A percentile compares a stretch with the other conserved stretches of the same genome.
Evolutionary conservation across 1,140 invertebrate genomes (phyloP).

Genomic region (Drosophila pseudoananassae): DNA sequence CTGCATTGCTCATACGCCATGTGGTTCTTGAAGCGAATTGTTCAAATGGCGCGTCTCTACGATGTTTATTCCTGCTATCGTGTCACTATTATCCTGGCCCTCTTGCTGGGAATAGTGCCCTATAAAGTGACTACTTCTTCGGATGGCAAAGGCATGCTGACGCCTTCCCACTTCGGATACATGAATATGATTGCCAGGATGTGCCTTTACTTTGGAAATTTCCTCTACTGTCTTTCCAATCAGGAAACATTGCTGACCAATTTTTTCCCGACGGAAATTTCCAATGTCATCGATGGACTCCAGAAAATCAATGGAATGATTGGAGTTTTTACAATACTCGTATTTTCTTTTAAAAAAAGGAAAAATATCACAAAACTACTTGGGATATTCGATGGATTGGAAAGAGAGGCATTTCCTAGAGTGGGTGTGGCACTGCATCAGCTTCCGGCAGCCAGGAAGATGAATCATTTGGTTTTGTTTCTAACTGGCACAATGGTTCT

Average conservation of each 20-base stretch:
- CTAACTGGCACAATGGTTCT: conserved; percentile 4
- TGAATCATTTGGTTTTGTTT: conserved; percentile 25
- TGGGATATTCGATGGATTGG: conserved; percentile 23
- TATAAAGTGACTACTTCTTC: conserved; percentile 38
- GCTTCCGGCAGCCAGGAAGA: conserved; percentile 22
- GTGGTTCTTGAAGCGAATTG: conserved; percentile 48
- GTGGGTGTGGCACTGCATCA: conserved; percentile 62
- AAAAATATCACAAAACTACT: conserved; percentile 33
- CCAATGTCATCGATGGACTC: conserved; percentile 41
- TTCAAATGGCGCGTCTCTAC: conserved; percentile 12
- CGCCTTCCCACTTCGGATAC: conserved; percentile 28
- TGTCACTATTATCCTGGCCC: conserved; percentile 28
- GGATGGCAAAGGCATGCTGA: conserved; percentile 1
- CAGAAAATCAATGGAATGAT: conserved; percentile 62
- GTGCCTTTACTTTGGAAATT: conserved; percentile 31
- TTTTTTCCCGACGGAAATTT: conserved; percentile 43
- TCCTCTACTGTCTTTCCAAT: conserved; percentile 20
- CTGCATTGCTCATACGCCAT: conserved; percentile 58
- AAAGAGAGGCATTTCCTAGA: conserved; percentile 39
- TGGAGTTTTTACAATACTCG: conserved; percentile 27
- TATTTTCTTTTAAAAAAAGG: conserved; percentile 29
- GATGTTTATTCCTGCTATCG: conserved; percentile 63
- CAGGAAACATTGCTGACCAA: conserved; percentile 9
- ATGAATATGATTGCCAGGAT: conserved; percentile 40
- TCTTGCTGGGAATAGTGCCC: conserved; percentile 56